Evolutionary conservation across 2,888 invertebrate species (phyloP).

Genomic region (Himalopsyche anomala): DNA sequence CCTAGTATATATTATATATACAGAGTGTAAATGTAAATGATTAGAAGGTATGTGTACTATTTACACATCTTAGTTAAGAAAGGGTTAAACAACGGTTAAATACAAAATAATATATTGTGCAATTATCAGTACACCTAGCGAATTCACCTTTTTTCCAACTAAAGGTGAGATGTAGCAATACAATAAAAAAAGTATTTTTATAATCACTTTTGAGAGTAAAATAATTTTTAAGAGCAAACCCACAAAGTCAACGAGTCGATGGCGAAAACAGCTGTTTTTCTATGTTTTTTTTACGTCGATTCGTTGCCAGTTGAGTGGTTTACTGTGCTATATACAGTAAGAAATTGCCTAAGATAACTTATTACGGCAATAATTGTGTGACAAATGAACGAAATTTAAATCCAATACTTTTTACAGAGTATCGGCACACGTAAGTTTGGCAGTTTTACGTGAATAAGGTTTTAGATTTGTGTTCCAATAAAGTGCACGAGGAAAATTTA

Average conservation of each 20-base stretch:
- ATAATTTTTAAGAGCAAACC: slow-evolving; percentile 3
- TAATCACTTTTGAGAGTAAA: not conserved
- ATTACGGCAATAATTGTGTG: slow-evolving; percentile 52
- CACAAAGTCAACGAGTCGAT: slow-evolving; percentile 38
- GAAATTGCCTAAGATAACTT: slow-evolving; percentile 11
- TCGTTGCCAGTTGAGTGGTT: slow-evolving; percentile 44
- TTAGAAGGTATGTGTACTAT: no score
- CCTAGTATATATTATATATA: no score
- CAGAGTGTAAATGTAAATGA: no score
- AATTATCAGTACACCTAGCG: no score
- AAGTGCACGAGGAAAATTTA: no score
- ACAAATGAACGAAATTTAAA: slow-evolving; percentile 51
- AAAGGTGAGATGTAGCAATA: no score
- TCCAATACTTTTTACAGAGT: slow-evolving; percentile 33
- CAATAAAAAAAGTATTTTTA: not conserved
- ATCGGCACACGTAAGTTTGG: slow-evolving; percentile 19
- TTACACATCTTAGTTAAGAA: no score
- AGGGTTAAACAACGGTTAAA: no score
- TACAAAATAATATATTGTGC: no score
- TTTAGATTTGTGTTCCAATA: no score
- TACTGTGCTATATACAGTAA: slow-evolving; percentile 16
- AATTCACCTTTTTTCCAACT: no score
- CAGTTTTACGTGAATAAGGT: slow-evolving; percentile 47
- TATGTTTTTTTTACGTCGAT: not conserved
- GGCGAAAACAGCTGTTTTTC: slow-evolving; percentile 38